Evolutionary conservation across 2,888 invertebrate genomes (phyloP).

Genomic region (Platycnemis pennipes): DNA sequence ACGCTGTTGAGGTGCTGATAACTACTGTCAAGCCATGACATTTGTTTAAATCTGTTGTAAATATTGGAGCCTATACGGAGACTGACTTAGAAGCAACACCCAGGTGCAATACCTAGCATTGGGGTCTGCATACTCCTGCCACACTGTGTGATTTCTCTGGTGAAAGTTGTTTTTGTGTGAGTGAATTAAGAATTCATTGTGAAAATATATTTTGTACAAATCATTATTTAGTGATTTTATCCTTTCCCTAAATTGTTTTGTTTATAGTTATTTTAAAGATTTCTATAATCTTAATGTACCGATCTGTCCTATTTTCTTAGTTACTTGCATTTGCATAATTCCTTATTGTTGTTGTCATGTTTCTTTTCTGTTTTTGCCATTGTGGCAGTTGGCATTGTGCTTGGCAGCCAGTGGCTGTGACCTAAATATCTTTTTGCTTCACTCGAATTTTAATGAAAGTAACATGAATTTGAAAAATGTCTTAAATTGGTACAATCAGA

Average conservation of each 20-base stretch:
- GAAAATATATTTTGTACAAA: constrained; percentile 45
- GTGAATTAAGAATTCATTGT: constrained; percentile 45
- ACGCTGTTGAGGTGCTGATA: not conserved
- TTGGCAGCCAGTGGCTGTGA: no score
- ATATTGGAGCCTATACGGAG: not conserved
- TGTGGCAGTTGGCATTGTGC: not conserved
- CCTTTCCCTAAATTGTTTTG: not conserved
- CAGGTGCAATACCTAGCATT: not conserved
- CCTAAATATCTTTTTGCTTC: not conserved
- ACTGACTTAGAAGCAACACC: constrained; percentile 32
- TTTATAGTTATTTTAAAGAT: not conserved
- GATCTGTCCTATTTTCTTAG: not conserved
- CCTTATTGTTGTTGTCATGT: constrained; percentile 1
- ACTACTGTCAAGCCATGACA: not conserved
- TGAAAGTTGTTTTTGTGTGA: constrained; percentile 52
- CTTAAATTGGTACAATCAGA: not conserved
- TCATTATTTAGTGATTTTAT: constrained; percentile 17
- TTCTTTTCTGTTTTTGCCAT: not conserved
- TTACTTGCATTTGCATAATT: not conserved
- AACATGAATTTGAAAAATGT: not conserved
- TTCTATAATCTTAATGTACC: not conserved
- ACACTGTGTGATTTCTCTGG: constrained; percentile 51
- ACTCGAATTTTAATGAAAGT: not conserved
- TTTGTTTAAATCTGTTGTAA: constrained; percentile 12
- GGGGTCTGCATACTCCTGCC: constrained; percentile 29